phyloP scores from a whole-genome alignment of 2,113 vertebrate genomes.

The Rhinichthys klamathensis region DNA sequence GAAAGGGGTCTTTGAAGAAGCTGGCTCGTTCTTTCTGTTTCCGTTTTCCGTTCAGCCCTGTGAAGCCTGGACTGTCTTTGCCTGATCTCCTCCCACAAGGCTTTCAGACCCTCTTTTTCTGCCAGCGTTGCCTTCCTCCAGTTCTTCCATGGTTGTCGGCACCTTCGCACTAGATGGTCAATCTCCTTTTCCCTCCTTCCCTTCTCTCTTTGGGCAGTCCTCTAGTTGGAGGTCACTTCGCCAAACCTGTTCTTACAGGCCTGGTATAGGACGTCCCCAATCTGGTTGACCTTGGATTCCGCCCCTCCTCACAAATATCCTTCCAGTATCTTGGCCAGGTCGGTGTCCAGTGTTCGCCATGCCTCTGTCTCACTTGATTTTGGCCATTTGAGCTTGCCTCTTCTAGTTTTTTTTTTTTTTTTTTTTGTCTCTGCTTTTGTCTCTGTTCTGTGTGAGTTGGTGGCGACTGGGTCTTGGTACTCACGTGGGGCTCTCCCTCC shows the following conservation, averaged over 20 bases:
- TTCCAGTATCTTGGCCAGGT: too few species aligned
- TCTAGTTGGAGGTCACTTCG: neutral
- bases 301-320: too few species aligned
- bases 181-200: neutral
- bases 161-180: neutral
- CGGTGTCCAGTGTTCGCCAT: too few species aligned
- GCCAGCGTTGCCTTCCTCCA: too few species aligned
- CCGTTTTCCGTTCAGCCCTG: too few species aligned
- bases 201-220: neutral
- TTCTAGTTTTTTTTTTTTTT: conserved; percentile 14
- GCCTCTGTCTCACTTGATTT: too few species aligned
- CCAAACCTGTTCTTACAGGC: neutral
- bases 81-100: too few species aligned
- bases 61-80: too few species aligned
- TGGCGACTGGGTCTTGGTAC: neutral
- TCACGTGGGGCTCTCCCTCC: neutral
- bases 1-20: too few species aligned
- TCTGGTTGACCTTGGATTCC: neutral
- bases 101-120: too few species aligned
- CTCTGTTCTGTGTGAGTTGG: neutral
- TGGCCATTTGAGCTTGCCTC: conserved; percentile 3
- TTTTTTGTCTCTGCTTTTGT: conserved; percentile 11
- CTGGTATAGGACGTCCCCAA: neutral
- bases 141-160: too few species aligned
- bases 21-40: too few species aligned